These are phyloP conservation scores for Bergia puertoricense DNA, from an alignment of 92 coral and sea anemone genomes.

Conservation along the genomic window DNA sequence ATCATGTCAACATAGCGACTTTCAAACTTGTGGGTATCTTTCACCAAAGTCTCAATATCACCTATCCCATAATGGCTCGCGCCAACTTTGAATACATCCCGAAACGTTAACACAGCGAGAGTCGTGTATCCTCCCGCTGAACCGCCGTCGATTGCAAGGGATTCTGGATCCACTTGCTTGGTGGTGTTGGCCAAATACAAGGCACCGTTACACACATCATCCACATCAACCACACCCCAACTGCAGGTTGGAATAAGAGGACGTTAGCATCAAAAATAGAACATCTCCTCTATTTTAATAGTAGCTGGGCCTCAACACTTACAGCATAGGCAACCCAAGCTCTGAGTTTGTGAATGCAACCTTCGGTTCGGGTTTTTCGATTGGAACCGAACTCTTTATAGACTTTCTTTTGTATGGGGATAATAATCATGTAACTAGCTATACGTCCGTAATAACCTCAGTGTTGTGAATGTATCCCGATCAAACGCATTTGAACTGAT, in stretches of 20 bases:
- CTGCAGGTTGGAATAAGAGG: slow-evolving; percentile 44
- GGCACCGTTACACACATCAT: slow-evolving; percentile 93
- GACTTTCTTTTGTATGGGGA: no score
- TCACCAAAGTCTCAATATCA: slow-evolving; percentile 75
- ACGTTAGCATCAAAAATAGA: no score
- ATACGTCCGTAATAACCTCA: no score
- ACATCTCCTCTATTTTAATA: no score
- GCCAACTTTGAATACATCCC: slow-evolving; percentile 86
- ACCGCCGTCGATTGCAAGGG: slow-evolving; percentile 85
- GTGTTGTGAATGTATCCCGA: no score
- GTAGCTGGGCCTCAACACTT: no score
- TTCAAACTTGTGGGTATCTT: slow-evolving; percentile 91
- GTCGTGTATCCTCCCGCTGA: slow-evolving; percentile 96
- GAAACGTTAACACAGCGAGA: slow-evolving; percentile 79
- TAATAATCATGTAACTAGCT: no score
- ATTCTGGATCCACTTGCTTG: slow-evolving; percentile 73
- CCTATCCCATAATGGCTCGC: slow-evolving; percentile 84
- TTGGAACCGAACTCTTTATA: no score
- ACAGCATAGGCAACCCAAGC: no score
- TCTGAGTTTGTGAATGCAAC: no score
- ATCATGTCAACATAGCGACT: slow-evolving; percentile 80
- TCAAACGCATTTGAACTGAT: no score
- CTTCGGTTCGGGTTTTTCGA: no score
- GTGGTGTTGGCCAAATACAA: slow-evolving; percentile 73
- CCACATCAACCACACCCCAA: slow-evolving; percentile 90